Evolutionary conservation across 2,113 vertebrate species (phyloP).

Genomic region (Malurus cyaneus): DNA sequence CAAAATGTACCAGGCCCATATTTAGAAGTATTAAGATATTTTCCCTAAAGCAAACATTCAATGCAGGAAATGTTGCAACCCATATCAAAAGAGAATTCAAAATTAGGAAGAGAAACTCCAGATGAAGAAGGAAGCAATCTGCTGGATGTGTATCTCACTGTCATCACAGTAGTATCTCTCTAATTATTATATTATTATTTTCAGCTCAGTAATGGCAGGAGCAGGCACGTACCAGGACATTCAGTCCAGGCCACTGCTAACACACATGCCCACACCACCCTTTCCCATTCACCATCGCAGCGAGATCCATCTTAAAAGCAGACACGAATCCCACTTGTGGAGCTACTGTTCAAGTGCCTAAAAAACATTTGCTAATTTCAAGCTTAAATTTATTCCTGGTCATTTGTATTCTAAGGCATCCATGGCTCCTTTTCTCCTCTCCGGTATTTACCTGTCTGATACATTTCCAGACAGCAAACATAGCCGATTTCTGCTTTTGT

Average conservation of each 20-base stretch:
- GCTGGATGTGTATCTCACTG: background rate
- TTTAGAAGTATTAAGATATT: background rate
- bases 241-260: background rate
- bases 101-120: background rate
- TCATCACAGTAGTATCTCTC: background rate
- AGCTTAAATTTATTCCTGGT: background rate
- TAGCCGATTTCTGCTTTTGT: constrained; percentile 15
- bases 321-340: background rate
- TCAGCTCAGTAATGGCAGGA: background rate
- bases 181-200: no score
- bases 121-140: background rate
- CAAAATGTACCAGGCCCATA: background rate
- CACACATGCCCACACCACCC: rapidly evolving
- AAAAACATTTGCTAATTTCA: background rate
- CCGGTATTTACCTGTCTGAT: background rate
- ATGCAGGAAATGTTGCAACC: background rate
- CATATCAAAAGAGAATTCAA: background rate
- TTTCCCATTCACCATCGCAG: background rate
- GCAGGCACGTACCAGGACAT: background rate
- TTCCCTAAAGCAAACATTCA: background rate
- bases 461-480: constrained; percentile 53
- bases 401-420: background rate
- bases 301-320: background rate
- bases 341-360: background rate
- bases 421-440: background rate